Base-by-base conservation (phyloP, 2,797 vertebrate genomes). In the Coregonus ussuriensis region DNA sequence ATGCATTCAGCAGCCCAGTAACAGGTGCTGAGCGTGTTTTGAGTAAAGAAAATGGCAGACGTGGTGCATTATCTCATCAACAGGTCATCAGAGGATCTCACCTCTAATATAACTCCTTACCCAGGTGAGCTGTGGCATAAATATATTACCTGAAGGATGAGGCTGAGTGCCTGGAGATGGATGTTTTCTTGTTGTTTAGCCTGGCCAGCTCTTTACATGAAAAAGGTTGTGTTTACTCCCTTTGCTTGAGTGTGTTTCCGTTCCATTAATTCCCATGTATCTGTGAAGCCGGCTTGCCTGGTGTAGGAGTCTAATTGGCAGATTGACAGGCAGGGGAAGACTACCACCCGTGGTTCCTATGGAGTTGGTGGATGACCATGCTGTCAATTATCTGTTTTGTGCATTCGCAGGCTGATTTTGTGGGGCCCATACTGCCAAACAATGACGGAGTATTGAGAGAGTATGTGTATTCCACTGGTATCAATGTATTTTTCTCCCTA, bases 311-410 rank as follows among this genome's bases (percentile, higher is more conserved):
- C 29, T 72, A 53, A 72, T 72, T 72, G 71, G 52, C 52, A 35
- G 6, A 72, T 56, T 54, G 71, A 56, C 25, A 9, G 71, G 15
- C 52, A n/a, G 71, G 29, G 52, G 25, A 72, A 7, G 6, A 35
- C 18, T 70, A 18, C 71, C 52, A 56, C 11, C 29, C 29, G 5
- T 35, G 52, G 47, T 29, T 29, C 7, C 70, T 53, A 9, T 59
- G 51, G 70, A 72, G 66, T 35, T 31, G 33, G 15, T 68, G 66
- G 66, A 33, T 68, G 33, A 31, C 47, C 70, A 29, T 15, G 51
- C 52, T 56, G 71, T 72, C 71, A 72, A 72, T 56, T 53, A 56
- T 18, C 31, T 35, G 71, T 21, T 25, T 71, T 11, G 41, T 53
- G 21, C n/a, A 52, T 52, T n/a, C 4, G 1, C 51, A 52, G 15